Conservation (phyloP, 1,140 invertebrate genomes). For the Drosophila micromelanica region DNA sequence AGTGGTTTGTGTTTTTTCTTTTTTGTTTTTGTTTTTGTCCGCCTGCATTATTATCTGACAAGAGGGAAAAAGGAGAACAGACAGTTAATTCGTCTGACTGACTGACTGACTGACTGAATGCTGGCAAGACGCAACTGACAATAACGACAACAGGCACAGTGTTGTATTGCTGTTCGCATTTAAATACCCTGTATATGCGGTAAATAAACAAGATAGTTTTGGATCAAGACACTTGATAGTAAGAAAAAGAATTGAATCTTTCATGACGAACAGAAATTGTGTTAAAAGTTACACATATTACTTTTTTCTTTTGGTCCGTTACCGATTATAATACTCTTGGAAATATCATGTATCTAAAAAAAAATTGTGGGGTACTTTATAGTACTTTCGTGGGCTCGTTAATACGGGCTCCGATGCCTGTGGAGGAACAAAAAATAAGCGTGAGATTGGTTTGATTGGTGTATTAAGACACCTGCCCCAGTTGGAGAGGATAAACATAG, state of each 20-base stretch:
- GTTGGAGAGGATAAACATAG: background rate
- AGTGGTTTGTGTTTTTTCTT: conserved; percentile 44
- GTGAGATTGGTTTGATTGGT: conserved; percentile 15
- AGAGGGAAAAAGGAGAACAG: conserved; percentile 3
- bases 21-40: conserved; percentile 9
- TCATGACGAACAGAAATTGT: no score
- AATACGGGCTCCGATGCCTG: background rate
- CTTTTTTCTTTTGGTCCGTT: no score
- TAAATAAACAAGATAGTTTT: background rate
- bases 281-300: background rate
- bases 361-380: background rate
- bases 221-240: no score
- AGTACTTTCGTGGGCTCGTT: conserved; percentile 15
- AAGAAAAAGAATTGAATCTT: no score
- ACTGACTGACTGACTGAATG: conserved; percentile 40
- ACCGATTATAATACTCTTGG: background rate
- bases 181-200: conserved; percentile 19
- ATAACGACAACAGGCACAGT: conserved; percentile 20
- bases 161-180: conserved; percentile 8
- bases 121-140: conserved; percentile 18
- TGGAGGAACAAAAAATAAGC: background rate
- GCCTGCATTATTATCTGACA: conserved; percentile 56
- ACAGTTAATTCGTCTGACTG: conserved; percentile 23
- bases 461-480: conserved; percentile 24
- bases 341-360: background rate